phyloP scores from a whole-genome alignment of 1,140 invertebrate species.

The fruit fly (Drosophila melanogaster) region DNA sequence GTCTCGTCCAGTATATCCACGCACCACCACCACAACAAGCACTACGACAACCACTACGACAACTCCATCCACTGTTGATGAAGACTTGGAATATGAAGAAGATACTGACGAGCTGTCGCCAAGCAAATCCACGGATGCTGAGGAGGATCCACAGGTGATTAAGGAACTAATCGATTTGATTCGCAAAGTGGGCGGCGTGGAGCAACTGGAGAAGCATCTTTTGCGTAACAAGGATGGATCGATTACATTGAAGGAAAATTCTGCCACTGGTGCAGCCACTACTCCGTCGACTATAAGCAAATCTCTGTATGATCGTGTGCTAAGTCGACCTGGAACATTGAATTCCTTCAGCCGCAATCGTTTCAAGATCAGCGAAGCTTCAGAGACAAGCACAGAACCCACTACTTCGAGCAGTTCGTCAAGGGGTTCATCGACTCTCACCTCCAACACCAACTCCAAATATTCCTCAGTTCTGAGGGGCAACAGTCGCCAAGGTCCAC shows the following conservation, averaged over 20 bases:
- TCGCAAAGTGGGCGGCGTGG: constrained; percentile 93
- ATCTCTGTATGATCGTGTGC: constrained; percentile 89
- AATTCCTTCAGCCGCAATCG: constrained; percentile 69
- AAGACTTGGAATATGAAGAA: constrained; percentile 89
- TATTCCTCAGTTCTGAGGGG: constrained; percentile 84
- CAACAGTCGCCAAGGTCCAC: constrained; percentile 88
- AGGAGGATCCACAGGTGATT: constrained; percentile 93
- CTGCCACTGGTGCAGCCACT: constrained; percentile 49
- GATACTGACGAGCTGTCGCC: constrained; percentile 86
- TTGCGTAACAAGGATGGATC: constrained; percentile 85
- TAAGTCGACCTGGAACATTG: constrained; percentile 85
- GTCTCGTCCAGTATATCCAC: constrained; percentile 55
- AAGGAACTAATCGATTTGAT: constrained; percentile 93
- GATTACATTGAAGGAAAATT: constrained; percentile 64
- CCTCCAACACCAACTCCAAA: constrained; percentile 55
- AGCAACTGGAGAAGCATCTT: constrained; percentile 92
- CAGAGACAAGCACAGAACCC: constrained; percentile 17
- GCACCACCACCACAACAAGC: constrained; percentile 85
- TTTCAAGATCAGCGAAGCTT: constrained; percentile 22
- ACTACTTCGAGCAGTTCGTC: not conserved
- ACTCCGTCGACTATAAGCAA: constrained; percentile 87
- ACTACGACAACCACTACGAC: constrained; percentile 46
- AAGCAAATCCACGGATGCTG: constrained; percentile 83
- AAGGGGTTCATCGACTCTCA: not conserved
- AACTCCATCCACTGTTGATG: constrained; percentile 76